Evolutionary conservation across 2,113 vertebrate genomes (phyloP), one percentile per base, ranked within the genome.

Genomic region (Gadus macrocephalus): DNA sequence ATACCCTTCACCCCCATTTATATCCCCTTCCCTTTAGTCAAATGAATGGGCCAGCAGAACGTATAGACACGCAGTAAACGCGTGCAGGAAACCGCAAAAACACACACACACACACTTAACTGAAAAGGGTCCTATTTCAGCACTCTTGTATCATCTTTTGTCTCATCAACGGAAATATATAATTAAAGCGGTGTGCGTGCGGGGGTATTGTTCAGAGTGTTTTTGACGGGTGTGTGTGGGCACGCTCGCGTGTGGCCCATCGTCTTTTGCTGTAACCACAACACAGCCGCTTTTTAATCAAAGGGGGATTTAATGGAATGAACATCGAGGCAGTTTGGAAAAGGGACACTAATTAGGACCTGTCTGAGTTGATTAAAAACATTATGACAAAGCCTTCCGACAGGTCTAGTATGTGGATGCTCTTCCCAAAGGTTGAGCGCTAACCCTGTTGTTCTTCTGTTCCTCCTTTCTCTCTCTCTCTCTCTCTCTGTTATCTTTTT

Each of bases 291-390:
- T 78, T 83, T 82, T 85, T 81, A 84, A 81, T 87, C 78, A 84
- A 74, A 67, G 28, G 64, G 72, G 63, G 42, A 49, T 77, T 88
- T 85, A 82, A 87, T 84, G 80, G 78, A 74, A 81, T 72, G 76
- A 80, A 72, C 71, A 59, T 27, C 62, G 83, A 77, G 77, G 77
- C 63, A 67, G 31, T 82, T 83, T 78, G 64, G 70, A 85, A 84
- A 81, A 53, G 68, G 70, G 81, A 81, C 76, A 78, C 71, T 80
- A 82, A 83, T 88, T 78, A 80, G 80, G 68, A 78, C 73, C 69
- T 73, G 82, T 70, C 77, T 71, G 58, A 64, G 60, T 86, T 86
- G 82, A 87, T 86, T 77, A 83, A 82, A 86, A 83, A 78, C 85
- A 78, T 49, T 49, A 49, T 49, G 42, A 49, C 42, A 49, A 49